These are phyloP conservation scores for Agapornis roseicollis DNA, from an alignment of 2,113 vertebrate species.

Conservation along the genomic window DNA sequence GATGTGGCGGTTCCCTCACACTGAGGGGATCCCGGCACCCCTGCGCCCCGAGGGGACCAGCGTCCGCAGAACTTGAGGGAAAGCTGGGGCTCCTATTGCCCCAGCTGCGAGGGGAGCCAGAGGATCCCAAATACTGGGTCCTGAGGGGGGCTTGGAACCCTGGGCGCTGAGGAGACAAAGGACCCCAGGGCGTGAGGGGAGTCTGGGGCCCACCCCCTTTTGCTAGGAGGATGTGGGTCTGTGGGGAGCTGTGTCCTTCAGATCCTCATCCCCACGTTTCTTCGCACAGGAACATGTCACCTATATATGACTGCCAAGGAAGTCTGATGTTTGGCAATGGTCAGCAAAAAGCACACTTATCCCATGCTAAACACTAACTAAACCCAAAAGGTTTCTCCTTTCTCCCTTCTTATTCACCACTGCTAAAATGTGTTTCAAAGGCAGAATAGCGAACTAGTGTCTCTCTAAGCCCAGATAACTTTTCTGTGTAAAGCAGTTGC, in stretches of 20 bases:
- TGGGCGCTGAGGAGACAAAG: background rate
- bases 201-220: rapidly evolving
- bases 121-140: background rate
- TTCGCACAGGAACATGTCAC: rapidly evolving
- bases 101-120: background rate
- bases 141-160: background rate
- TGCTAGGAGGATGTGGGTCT: rapidly evolving
- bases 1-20: background rate
- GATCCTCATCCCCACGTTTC: rapidly evolving
- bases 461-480: rapidly evolving
- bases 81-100: rapidly evolving
- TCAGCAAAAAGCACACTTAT: background rate
- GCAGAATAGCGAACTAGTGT: rapidly evolving
- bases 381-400: background rate
- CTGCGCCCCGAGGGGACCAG: too few relatives aligned
- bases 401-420: background rate
- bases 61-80: rapidly evolving
- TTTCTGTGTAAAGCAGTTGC: rapidly evolving
- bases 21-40: background rate
- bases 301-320: rapidly evolving
- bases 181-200: background rate
- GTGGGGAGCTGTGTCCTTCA: rapidly evolving
- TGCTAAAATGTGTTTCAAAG: background rate
- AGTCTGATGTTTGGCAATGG: background rate
- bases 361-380: background rate